phyloP scores from a whole-genome alignment of 92 coral and sea anemone species.

The Porites cylindrica region DNA sequence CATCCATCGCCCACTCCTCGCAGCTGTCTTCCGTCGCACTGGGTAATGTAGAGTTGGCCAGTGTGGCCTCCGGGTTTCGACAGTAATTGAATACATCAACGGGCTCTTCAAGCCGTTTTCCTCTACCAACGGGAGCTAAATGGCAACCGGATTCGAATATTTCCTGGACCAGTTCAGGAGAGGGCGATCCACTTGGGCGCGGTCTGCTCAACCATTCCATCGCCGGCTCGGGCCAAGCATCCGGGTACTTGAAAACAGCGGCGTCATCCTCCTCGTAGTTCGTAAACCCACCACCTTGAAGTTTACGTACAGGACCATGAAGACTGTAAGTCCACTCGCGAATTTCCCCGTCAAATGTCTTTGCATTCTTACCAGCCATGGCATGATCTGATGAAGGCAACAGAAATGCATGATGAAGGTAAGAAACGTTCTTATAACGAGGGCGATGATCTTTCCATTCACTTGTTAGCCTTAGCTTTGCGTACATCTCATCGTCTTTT shows the following conservation, averaged over 20 bases:
- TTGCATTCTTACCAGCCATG: not conserved
- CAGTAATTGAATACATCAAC: slow-evolving; percentile 51
- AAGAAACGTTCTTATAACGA: slow-evolving; percentile 52
- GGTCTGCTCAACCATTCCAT: slow-evolving; percentile 87
- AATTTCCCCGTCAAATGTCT: not conserved
- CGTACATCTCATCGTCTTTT: slow-evolving; percentile 74
- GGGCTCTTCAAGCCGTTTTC: slow-evolving; percentile 72
- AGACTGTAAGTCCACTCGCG: slow-evolving; percentile 26
- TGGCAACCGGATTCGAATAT: slow-evolving; percentile 83
- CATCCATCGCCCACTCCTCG: slow-evolving; percentile 53
- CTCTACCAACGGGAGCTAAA: slow-evolving; percentile 84
- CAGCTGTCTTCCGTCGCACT: not conserved
- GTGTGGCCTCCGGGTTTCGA: slow-evolving; percentile 39
- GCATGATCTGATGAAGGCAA: slow-evolving; percentile 42
- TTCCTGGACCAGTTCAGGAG: slow-evolving; percentile 78
- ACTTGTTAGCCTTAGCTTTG: slow-evolving; percentile 62
- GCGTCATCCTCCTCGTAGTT: slow-evolving; percentile 68
- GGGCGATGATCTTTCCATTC: slow-evolving; percentile 81
- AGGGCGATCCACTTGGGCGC: slow-evolving; percentile 82
- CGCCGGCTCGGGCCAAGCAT: slow-evolving; percentile 83
- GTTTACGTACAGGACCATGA: slow-evolving; percentile 83
- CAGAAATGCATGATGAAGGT: slow-evolving; percentile 64
- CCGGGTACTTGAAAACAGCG: slow-evolving; percentile 75
- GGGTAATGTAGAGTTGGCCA: not conserved
- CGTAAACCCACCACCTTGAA: slow-evolving; percentile 33